These are phyloP conservation scores for Drosophila punjabiensis DNA, from an alignment of 1,140 invertebrate species.

Conservation along the genomic window DNA sequence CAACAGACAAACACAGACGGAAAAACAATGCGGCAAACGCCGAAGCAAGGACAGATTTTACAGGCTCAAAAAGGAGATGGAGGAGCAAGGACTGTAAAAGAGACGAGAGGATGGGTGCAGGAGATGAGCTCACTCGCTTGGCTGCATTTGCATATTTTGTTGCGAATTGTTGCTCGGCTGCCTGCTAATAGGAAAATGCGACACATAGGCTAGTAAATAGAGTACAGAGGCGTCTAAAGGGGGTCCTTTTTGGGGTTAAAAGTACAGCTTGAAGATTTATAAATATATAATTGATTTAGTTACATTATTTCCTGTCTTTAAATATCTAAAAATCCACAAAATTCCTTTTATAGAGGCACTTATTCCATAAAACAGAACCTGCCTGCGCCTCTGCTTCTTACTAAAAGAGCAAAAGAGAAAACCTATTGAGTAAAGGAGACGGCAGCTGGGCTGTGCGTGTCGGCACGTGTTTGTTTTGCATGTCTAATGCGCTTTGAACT, in stretches of 20 bases:
- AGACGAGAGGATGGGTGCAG: background rate
- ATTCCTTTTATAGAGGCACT: background rate
- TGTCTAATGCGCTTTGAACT: constrained; percentile 75
- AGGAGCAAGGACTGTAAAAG: background rate
- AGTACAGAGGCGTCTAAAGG: background rate
- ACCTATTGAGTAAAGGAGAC: constrained; percentile 9
- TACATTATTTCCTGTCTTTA: background rate
- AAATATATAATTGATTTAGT: background rate
- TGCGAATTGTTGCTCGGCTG: constrained; percentile 75
- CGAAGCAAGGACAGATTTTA: constrained; percentile 30
- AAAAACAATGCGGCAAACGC: constrained; percentile 74
- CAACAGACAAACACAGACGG: constrained; percentile 70
- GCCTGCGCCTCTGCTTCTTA: background rate
- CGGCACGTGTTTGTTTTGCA: constrained; percentile 77
- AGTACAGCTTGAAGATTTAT: background rate
- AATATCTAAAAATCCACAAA: background rate
- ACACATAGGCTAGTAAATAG: constrained; percentile 44
- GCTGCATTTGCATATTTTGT: constrained; percentile 80
- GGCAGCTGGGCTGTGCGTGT: constrained; percentile 50
- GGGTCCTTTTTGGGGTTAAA: background rate
- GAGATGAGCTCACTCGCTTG: constrained; percentile 59
- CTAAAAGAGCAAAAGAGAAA: background rate
- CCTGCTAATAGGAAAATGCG: constrained; percentile 80
- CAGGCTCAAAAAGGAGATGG: constrained; percentile 8
- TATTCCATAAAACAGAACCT: background rate